These are phyloP conservation scores for Etheostoma cragini DNA, from an alignment of 2,113 vertebrate species.

Conservation along the genomic window DNA sequence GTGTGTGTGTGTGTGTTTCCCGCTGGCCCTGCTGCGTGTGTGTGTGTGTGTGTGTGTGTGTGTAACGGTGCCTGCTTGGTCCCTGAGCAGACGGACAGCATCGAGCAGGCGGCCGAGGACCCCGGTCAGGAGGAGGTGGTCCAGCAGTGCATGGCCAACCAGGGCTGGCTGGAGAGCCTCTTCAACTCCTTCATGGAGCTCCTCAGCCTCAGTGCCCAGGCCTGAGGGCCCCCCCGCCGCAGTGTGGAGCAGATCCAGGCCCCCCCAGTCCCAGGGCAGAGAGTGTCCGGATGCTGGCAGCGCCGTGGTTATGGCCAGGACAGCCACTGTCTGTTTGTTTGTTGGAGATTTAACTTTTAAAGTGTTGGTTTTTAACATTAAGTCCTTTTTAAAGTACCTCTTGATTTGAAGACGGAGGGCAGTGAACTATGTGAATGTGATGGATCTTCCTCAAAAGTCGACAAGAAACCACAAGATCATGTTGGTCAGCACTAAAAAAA, in stretches of 20 bases:
- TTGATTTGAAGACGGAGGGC: conserved; percentile 28
- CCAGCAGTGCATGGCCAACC: conserved; percentile 94
- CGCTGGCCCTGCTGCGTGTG: too few relatives aligned
- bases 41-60: not conserved
- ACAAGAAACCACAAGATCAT: conserved; percentile 31
- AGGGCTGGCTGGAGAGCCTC: conserved; percentile 91
- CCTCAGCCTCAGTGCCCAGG: conserved; percentile 83
- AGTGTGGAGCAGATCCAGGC: not conserved
- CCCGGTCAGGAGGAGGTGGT: conserved; percentile 94
- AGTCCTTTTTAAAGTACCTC: conserved; percentile 44
- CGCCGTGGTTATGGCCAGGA: not conserved
- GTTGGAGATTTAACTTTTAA: conserved; percentile 27
- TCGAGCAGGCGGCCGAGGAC: conserved; percentile 90
- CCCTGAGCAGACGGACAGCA: conserved; percentile 86
- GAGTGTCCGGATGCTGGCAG: not conserved
- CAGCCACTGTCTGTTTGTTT: not conserved
- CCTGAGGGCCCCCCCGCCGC: conserved; percentile 53
- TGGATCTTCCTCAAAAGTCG: conserved; percentile 36
- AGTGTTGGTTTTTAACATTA: conserved; percentile 39
- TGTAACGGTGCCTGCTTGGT: conserved; percentile 1
- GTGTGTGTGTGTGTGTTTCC: too few relatives aligned
- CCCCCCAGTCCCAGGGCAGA: not conserved
- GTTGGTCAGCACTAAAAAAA: conserved; percentile 42
- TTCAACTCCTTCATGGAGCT: conserved; percentile 91
- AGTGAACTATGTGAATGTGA: conserved; percentile 55